These are phyloP conservation scores for Lasioglossum vierecki DNA, from an alignment of 2,888 invertebrate genomes.

Conservation along the genomic window DNA sequence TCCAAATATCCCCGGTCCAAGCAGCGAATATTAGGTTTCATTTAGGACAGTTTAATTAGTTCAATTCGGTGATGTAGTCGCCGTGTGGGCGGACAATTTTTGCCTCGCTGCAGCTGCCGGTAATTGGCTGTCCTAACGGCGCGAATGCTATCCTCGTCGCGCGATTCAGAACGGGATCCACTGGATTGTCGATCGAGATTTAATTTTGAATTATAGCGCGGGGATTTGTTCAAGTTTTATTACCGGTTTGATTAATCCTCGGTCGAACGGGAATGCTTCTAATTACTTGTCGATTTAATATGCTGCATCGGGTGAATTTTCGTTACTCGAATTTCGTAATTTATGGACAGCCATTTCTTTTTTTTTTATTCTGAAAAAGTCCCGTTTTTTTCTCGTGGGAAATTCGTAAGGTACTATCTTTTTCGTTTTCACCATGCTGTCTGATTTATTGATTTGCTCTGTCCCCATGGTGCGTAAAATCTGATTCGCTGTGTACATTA, in stretches of 20 bases:
- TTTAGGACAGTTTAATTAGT: slow-evolving; percentile 67
- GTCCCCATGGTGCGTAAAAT: not conserved
- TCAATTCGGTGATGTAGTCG: slow-evolving; percentile 38
- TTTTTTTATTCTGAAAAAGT: not conserved
- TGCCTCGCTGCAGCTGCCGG: slow-evolving; percentile 36
- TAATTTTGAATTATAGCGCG: slow-evolving; percentile 22
- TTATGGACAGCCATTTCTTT: not conserved
- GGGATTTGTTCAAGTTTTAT: not conserved
- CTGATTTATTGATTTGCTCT: not conserved
- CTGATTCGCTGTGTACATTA: not conserved
- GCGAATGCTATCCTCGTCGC: not conserved
- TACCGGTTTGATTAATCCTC: not conserved
- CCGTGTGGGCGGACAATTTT: slow-evolving; percentile 39
- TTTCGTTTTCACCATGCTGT: not conserved
- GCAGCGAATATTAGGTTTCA: slow-evolving; percentile 52
- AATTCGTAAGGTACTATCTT: not conserved
- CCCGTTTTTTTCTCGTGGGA: not conserved
- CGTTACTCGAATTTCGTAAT: not conserved
- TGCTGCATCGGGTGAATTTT: not conserved
- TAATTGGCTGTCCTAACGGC: slow-evolving; percentile 52
- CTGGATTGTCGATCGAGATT: not conserved
- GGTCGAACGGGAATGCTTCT: too few species aligned
- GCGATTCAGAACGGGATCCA: slow-evolving; percentile 17
- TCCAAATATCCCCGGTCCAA: not conserved
- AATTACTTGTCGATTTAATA: not conserved